Evolutionary conservation across 2,888 invertebrate species (phyloP).

Genomic region (Caradrina clavipalpis): DNA sequence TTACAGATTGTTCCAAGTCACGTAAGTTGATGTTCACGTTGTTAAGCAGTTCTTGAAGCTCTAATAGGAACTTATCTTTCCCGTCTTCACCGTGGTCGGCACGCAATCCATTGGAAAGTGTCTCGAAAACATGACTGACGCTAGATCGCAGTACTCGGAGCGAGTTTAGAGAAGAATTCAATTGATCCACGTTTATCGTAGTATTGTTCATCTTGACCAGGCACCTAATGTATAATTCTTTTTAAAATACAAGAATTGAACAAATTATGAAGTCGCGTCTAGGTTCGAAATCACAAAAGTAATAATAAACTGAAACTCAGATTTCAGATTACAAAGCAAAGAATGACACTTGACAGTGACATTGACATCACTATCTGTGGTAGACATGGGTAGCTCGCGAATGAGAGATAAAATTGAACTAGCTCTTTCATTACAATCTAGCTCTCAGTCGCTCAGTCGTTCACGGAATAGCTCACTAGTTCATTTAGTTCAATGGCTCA

Average conservation of each 20-base stretch:
- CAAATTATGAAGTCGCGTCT: neutral
- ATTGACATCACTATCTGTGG: neutral
- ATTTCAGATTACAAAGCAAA: neutral
- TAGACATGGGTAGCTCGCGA: too few relatives aligned
- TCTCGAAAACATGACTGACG: constrained; percentile 96
- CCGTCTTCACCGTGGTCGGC: constrained; percentile 95
- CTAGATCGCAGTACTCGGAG: constrained; percentile 95
- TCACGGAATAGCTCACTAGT: too few relatives aligned
- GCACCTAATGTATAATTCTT: neutral
- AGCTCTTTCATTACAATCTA: too few relatives aligned
- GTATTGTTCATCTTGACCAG: constrained; percentile 72
- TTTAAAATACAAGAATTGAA: neutral
- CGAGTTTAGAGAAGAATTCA: constrained; percentile 94
- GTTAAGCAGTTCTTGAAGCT: constrained; percentile 95
- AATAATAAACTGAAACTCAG: too few relatives aligned
- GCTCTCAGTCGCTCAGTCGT: too few relatives aligned
- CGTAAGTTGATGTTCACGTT: constrained; percentile 95
- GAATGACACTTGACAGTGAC: neutral
- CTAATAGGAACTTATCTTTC: constrained; percentile 94
- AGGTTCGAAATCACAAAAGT: too few relatives aligned
- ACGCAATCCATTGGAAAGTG: constrained; percentile 95
- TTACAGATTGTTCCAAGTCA: constrained; percentile 95
- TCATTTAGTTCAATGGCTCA: too few relatives aligned
- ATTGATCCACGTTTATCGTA: constrained; percentile 91
- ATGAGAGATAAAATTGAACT: too few relatives aligned